phyloP scores from a whole-genome alignment of 2,888 invertebrate species.

The Cremastobaeus sp. region DNA sequence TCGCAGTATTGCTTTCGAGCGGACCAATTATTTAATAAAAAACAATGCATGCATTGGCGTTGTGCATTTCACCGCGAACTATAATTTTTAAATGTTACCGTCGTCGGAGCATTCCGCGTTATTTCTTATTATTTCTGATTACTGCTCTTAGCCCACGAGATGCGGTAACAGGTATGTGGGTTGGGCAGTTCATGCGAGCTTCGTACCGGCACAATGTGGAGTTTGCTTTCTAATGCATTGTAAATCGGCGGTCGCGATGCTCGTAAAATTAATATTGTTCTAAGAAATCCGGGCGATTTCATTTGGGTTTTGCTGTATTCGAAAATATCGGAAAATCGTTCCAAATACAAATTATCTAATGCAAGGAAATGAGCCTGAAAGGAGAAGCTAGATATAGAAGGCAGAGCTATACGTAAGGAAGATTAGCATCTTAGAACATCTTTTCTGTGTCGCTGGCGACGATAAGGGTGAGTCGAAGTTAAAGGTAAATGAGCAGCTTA shows the following conservation, averaged over 20 bases:
- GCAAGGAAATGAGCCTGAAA: too few relatives aligned
- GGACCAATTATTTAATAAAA: constrained; percentile 37
- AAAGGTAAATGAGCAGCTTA: constrained; percentile 46
- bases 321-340: too few relatives aligned
- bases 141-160: constrained; percentile 61
- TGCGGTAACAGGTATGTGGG: constrained; percentile 62
- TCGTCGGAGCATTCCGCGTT: constrained; percentile 49
- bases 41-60: constrained; percentile 40
- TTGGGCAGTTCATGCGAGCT: constrained; percentile 45
- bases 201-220: constrained; percentile 12
- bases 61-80: constrained; percentile 43
- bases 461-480: constrained; percentile 38
- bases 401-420: background rate
- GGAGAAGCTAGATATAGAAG: too few relatives aligned
- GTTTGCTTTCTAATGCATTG: too few relatives aligned
- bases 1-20: constrained; percentile 27
- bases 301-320: too few relatives aligned
- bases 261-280: too few relatives aligned
- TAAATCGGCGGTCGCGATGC: too few relatives aligned
- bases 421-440: too few relatives aligned
- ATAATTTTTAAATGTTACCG: constrained; percentile 59
- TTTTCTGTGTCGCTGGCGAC: too few relatives aligned
- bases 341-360: too few relatives aligned
- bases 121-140: constrained; percentile 65
- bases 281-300: too few relatives aligned